Evolutionary conservation across 1,140 invertebrate genomes (phyloP), one percentile per base, ranked within the genome.

Genomic region (Cheumatopsyche charites): DNA sequence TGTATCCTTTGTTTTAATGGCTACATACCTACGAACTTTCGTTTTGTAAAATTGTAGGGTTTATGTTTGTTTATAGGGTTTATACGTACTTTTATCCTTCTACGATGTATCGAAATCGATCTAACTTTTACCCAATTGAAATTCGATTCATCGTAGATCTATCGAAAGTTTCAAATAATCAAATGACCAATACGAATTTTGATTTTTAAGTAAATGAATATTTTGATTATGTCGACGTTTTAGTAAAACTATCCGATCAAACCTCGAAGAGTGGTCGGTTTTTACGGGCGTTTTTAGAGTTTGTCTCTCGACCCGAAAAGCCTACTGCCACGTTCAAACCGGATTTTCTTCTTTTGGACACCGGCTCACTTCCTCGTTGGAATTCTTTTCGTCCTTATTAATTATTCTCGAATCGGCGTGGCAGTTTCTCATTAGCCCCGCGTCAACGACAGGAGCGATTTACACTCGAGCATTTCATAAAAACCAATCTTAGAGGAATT

Each of bases 341-440:
- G 63, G 45, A 66, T 49, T 66, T 26, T 66, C 42, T 49, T 66
- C 63, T 66, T 49, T 66, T 66, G 15, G 45, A 29, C 42, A 23
- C 43, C 43, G 6, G 29, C 29, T 25, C 43, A 66, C 17, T 66
- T 66, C 63, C 63, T 66, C 23, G 23, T 66, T 49, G 63, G 43
- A 66, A 66, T 66, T 66, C 62, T 66, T 66, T 47, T 49, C 11
- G 42, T 66, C 42, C 42, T 66, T 66, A 66, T 66, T 66, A 66
- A 66, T 66, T 66, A 66, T 47, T 41, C 45, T 66, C 42, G 36
- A 66, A 66, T 66, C 45, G 36, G 36, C 11, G 12, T 25, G 42
- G 63, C 21, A 25, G 23, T 42, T 45, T 68, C 47, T 36, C 41
- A 19, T 7, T 68, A 52, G 49, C n/a, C 47, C 17, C 63, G 45